Evolutionary conservation across 2,113 vertebrate genomes (phyloP).

Genomic region (Spermophilus dauricus): DNA sequence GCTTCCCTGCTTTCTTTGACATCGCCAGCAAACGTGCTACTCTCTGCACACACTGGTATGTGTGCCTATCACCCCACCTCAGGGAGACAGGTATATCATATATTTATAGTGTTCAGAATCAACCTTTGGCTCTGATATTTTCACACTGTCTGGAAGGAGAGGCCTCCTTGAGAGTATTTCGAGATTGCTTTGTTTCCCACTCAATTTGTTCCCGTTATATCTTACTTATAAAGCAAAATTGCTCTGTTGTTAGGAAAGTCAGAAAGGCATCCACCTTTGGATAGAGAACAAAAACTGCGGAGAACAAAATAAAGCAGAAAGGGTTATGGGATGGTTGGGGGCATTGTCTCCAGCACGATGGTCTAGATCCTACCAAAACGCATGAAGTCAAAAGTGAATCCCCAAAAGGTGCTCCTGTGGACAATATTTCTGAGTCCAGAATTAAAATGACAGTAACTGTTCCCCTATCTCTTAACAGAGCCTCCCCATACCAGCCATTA

Average conservation of each 20-base stretch:
- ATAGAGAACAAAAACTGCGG: neutral
- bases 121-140: neutral
- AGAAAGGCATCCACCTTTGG: neutral
- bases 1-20: neutral
- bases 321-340: accelerated
- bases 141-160: neutral
- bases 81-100: neutral
- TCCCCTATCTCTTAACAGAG: neutral
- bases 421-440: neutral
- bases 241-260: neutral
- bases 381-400: neutral
- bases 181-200: neutral
- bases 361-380: neutral
- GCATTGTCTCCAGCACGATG: accelerated
- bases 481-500: neutral
- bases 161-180: neutral
- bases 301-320: neutral
- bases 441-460: neutral
- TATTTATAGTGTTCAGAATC: neutral
- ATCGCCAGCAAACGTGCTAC: neutral
- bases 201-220: neutral
- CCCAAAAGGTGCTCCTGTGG: neutral
- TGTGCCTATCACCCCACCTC: neutral
- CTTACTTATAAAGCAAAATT: neutral
- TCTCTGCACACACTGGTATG: accelerated